Base-by-base conservation (phyloP, 1,140 invertebrate genomes). In the Teleogryllus occipitalis region DNA sequence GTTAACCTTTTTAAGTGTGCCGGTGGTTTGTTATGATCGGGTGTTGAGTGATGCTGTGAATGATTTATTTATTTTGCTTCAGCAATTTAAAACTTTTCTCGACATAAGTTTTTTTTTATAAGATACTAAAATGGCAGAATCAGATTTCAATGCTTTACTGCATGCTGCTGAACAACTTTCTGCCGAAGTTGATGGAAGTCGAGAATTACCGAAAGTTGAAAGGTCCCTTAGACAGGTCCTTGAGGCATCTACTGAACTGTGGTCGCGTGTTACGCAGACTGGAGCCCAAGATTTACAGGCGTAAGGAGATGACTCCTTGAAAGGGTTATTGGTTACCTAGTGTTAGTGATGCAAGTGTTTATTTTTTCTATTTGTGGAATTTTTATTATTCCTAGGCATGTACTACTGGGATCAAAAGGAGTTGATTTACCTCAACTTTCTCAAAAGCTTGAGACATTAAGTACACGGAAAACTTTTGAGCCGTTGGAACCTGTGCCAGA, bases 341-440 rank as follows among this genome's bases (percentile, higher is more conserved):
- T 65, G 18, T 65, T 65, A 2, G 54, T 14, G 10, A 39, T 46
- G 46, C 8, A 14, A 46, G 12, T 46, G 15, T 18, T 77, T 77
- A 10, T 39, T 77, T 0, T 10, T 10, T 12, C 8, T 39, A 39
- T 77, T 46, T 49, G 8, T 77, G 8, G 4, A 77, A 14, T 1
- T 39, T 72, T 65, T 14, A n/a, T 48, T 14, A 0, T 47, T 75
- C 46, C 12, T 73, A 79, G 78, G 18, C 78, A 79, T 83, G 90
- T 98, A n/a, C 86, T 99, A 49, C 88, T 99, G 79, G 97, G 96
- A 15, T 94, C 95, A 0, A 93, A 95, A 88, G 97, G 97, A 8
- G 93, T 97, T 82, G 96, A 98, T 87, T 86, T 98, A 39, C 95
- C 95, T n/a, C 94, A 94, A 87, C 93, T 98, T 79, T 93, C 94